Percentiles rank a stretch among this genome's conserved stretches.
These are phyloP conservation scores for Pseudochirops cupreus DNA, from an alignment of 2,797 vertebrate species.

Conservation along the genomic window DNA sequence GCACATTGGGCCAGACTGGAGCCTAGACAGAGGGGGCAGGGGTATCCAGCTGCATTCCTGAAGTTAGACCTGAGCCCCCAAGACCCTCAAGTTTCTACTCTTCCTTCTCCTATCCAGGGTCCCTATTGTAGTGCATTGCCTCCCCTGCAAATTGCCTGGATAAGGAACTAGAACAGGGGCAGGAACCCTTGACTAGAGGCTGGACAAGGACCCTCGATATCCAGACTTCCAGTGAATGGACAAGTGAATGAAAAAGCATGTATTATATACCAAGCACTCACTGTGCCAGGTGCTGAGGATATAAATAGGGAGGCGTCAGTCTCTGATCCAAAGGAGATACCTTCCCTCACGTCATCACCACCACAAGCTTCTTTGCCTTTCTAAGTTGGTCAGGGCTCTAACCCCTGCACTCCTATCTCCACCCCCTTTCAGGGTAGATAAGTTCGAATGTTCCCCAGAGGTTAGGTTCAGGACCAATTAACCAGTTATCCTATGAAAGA, in stretches of 20 bases:
- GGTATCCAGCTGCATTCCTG: not conserved
- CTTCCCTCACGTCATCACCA: not conserved
- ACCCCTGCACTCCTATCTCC: not conserved
- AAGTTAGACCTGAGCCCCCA: conserved; percentile 41
- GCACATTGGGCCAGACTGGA: conserved; percentile 60
- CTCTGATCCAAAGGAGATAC: not conserved
- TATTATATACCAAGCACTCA: not conserved
- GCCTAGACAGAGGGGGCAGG: not conserved
- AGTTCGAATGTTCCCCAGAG: conserved; percentile 3
- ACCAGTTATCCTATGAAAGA: not conserved
- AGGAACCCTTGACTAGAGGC: not conserved
- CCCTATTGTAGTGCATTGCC: conserved; percentile 25
- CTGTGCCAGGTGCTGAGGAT: not conserved
- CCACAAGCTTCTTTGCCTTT: not conserved
- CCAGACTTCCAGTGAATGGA: not conserved
- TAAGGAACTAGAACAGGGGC: too few species aligned
- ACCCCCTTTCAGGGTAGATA: conserved; percentile 6
- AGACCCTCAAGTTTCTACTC: conserved; percentile 1
- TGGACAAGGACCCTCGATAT: not conserved
- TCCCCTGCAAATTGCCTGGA: not conserved
- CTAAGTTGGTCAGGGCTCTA: conserved; percentile 8
- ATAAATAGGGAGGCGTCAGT: not conserved
- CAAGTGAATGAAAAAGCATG: not conserved
- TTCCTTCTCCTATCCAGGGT: not conserved
- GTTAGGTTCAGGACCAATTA: not conserved